Percentiles rank a stretch among this genome's conserved stretches.
Conservation (phyloP, 2,797 vertebrate genomes). For the Paratrypauchen microcephalus region DNA sequence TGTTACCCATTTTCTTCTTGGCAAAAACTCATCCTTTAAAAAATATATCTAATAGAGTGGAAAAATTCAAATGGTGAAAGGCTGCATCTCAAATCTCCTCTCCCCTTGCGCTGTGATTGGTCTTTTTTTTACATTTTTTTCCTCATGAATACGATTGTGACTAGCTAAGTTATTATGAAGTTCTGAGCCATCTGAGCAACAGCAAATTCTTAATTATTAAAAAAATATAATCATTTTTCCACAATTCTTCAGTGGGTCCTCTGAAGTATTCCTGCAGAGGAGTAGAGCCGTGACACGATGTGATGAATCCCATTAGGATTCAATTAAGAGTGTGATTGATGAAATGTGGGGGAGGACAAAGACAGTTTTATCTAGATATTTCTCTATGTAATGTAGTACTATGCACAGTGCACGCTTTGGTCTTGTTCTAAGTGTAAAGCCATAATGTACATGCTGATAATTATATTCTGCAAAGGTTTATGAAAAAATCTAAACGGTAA, state of each 20-base stretch:
- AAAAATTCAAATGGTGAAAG: not conserved
- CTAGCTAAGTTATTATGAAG: too few species aligned
- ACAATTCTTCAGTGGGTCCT: constrained; percentile 25
- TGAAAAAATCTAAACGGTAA: not conserved
- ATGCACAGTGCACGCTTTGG: not conserved
- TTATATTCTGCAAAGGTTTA: not conserved
- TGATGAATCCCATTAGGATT: constrained; percentile 68
- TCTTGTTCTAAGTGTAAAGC: constrained; percentile 14
- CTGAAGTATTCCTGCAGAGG: constrained; percentile 39
- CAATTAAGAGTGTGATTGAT: constrained; percentile 67
- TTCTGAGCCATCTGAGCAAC: too few species aligned
- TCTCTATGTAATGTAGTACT: constrained; percentile 22
- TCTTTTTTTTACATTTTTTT: not conserved
- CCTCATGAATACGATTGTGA: too few species aligned
- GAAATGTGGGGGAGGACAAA: constrained; percentile 56
- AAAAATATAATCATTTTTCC: constrained; percentile 8
- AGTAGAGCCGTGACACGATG: constrained; percentile 54
- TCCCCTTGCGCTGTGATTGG: not conserved
- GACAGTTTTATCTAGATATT: constrained; percentile 47
- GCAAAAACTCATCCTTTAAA: too few species aligned
- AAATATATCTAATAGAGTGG: too few species aligned
- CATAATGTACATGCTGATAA: constrained; percentile 5
- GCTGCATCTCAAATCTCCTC: not conserved
- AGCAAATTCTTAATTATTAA: constrained; percentile 21
- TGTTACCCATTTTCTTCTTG: too few species aligned